Evolutionary conservation across 2,888 invertebrate genomes (phyloP).

Genomic region (Taphrorychus bicolor): DNA sequence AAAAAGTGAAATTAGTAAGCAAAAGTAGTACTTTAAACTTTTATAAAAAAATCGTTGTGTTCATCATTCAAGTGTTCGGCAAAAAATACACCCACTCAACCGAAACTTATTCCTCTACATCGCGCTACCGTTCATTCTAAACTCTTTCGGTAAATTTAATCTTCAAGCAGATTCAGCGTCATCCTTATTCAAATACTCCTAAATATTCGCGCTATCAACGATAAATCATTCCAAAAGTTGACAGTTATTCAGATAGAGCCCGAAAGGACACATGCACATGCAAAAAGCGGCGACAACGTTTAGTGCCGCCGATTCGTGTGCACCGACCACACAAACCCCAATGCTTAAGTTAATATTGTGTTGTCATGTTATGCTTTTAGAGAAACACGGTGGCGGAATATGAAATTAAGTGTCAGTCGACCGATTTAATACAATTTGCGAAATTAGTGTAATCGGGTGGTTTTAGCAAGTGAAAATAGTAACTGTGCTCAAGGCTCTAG

Average conservation of each 20-base stretch:
- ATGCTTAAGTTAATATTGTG: conserved; percentile 14
- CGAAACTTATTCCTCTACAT: too few species aligned
- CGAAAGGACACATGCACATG: neutral
- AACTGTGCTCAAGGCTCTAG: neutral
- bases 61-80: too few species aligned
- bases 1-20: too few species aligned
- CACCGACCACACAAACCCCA: neutral
- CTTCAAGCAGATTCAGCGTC: too few species aligned
- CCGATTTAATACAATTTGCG: conserved; percentile 6
- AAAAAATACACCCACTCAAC: too few species aligned
- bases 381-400: conserved; percentile 12
- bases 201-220: too few species aligned
- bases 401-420: conserved; percentile 10
- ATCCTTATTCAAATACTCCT: too few species aligned
- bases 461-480: neutral
- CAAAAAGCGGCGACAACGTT: neutral
- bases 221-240: conserved; percentile 19
- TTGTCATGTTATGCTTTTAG: conserved; percentile 12
- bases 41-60: too few species aligned
- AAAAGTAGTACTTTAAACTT: too few species aligned
- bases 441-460: neutral
- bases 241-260: neutral
- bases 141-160: too few species aligned
- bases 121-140: too few species aligned
- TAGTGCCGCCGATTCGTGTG: neutral